phyloP scores from a whole-genome alignment of 2,888 invertebrate genomes.

The Volucella inflata region DNA sequence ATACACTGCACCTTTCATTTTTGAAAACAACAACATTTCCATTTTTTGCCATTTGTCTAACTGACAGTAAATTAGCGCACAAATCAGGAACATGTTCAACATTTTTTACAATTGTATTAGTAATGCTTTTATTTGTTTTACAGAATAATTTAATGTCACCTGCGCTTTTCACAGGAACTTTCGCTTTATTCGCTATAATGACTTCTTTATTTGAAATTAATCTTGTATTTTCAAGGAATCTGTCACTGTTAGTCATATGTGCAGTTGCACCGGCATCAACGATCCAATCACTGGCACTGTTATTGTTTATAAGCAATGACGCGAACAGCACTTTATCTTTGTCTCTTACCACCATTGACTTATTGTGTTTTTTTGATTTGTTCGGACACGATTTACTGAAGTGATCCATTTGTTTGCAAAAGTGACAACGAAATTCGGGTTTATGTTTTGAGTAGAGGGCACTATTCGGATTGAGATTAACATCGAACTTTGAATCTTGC shows the following conservation, averaged over 20 bases:
- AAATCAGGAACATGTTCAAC: conserved; percentile 52
- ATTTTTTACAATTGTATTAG: conserved; percentile 43
- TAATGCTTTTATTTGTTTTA: conserved; percentile 2
- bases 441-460: conserved; percentile 44
- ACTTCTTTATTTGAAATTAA: conserved; percentile 42
- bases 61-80: conserved; percentile 61
- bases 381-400: conserved; percentile 6
- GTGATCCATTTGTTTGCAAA: conserved; percentile 60
- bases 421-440: conserved; percentile 50
- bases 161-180: conserved; percentile 45
- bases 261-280: conserved; percentile 58
- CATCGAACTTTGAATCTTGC: conserved; percentile 67
- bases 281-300: conserved; percentile 49
- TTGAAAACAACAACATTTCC: conserved; percentile 74
- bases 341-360: not conserved
- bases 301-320: conserved; percentile 49
- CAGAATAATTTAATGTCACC: conserved; percentile 46
- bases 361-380: conserved; percentile 9
- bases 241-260: conserved; percentile 52
- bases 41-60: conserved; percentile 66
- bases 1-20: conserved; percentile 65
- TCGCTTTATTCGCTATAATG: conserved; percentile 54
- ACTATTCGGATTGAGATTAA: conserved; percentile 39
- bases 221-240: conserved; percentile 21
- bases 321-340: conserved; percentile 8